Percentiles rank a stretch among this genome's conserved stretches.
Conservation (phyloP, 2,888 invertebrate species). For the Dynastes grantii region DNA sequence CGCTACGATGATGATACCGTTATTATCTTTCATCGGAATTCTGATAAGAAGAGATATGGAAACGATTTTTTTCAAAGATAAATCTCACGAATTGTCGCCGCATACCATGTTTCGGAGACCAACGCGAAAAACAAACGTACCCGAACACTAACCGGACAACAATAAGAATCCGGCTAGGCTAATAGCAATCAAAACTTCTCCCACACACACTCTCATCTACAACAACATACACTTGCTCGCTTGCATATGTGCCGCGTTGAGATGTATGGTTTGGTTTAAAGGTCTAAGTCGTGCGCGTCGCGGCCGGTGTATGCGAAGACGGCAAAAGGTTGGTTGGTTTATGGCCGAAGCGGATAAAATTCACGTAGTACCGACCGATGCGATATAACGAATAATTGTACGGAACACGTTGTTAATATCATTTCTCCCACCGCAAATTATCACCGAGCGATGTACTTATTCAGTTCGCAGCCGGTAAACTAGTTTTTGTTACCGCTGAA, state of each 20-base stretch:
- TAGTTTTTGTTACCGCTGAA: slow-evolving; percentile 12
- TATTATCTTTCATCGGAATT: slow-evolving; percentile 28
- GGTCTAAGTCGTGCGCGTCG: slow-evolving; percentile 28
- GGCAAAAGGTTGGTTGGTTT: slow-evolving; percentile 11
- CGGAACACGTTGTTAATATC: slow-evolving; percentile 39
- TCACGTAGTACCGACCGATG: slow-evolving; percentile 14
- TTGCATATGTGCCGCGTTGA: slow-evolving; percentile 4
- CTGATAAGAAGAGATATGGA: neutral
- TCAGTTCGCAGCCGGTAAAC: slow-evolving; percentile 11
- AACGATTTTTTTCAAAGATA: slow-evolving; percentile 1
- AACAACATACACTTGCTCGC: slow-evolving; percentile 23
- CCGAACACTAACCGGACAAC: slow-evolving; percentile 31
- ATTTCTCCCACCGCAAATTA: slow-evolving; percentile 42
- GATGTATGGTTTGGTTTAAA: slow-evolving; percentile 27
- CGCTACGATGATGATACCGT: neutral
- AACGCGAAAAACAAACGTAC: slow-evolving; percentile 24
- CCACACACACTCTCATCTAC: slow-evolving; percentile 17
- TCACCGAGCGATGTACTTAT: slow-evolving; percentile 23
- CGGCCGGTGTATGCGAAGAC: slow-evolving; percentile 15
- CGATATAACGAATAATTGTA: slow-evolving; percentile 39
- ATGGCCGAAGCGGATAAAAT: slow-evolving; percentile 5
- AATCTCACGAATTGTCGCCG: slow-evolving; percentile 15
- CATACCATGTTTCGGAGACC: slow-evolving; percentile 34
- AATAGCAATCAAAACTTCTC: slow-evolving; percentile 38
- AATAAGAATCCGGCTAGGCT: slow-evolving; percentile 38